Percentiles rank a stretch among this genome's conserved stretches.
phyloP scores from a whole-genome alignment of 1,140 invertebrate genomes.

The Dolichoris vasculosae region DNA sequence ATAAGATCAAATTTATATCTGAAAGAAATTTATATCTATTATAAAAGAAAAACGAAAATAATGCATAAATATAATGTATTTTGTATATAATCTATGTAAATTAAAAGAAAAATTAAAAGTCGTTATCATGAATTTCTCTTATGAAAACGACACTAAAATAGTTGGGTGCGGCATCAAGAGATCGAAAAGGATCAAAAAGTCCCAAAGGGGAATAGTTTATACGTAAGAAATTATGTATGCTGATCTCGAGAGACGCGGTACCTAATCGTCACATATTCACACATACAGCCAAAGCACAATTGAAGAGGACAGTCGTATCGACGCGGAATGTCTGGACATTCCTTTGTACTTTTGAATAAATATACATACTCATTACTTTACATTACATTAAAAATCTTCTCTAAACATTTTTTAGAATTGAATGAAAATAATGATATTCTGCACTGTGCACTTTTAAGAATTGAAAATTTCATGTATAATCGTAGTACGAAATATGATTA shows the following conservation, averaged over 20 bases:
- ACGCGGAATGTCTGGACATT: conserved; percentile 12
- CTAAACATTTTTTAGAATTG: conserved; percentile 30
- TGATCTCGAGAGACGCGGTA: not conserved
- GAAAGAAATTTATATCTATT: not conserved
- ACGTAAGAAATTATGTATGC: conserved; percentile 1
- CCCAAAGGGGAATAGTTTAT: not conserved
- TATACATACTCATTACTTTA: conserved; percentile 10
- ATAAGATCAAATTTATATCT: not conserved
- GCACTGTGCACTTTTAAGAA: conserved; percentile 72
- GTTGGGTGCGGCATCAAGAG: not conserved
- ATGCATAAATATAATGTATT: conserved; percentile 21
- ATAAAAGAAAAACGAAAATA: not conserved
- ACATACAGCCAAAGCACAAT: conserved; percentile 27
- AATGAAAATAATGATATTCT: conserved; percentile 57
- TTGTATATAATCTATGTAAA: conserved; percentile 42
- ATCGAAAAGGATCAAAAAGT: not conserved
- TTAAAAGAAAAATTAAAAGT: conserved; percentile 16
- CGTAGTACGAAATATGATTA: conserved; percentile 52
- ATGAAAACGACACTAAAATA: not conserved
- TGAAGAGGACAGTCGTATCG: not conserved
- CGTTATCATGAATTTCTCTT: conserved; percentile 27
- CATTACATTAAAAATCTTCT: conserved; percentile 16
- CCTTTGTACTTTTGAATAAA: conserved; percentile 31
- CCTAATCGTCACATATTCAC: conserved; percentile 15
- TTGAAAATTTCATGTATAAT: conserved; percentile 64